A percentile compares a stretch with the other conserved stretches of the same genome.
Conservation (phyloP, 2,113 vertebrate genomes). For the Neolamprologus sp. region DNA sequence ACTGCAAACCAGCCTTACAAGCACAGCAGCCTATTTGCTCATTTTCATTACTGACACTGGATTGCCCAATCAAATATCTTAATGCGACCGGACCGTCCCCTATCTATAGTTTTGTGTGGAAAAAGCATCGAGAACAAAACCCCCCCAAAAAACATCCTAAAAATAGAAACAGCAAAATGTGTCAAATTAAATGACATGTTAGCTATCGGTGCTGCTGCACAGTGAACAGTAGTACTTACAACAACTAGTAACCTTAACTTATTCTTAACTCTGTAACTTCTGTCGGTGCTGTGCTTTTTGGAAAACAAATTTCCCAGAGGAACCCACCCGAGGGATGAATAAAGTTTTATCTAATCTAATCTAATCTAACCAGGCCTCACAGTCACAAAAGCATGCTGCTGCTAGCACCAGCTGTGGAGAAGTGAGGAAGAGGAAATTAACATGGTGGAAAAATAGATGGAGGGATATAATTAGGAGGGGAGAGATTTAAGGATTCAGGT, state of each 20-base stretch:
- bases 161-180: neutral
- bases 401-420: neutral
- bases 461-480: neutral
- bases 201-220: neutral
- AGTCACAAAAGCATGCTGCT: neutral
- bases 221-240: neutral
- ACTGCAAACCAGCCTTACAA: neutral
- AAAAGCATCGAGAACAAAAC: rapidly evolving
- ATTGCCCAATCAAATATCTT: neutral
- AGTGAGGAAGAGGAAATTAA: neutral
- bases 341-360: too few species aligned
- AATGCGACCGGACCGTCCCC: rapidly evolving
- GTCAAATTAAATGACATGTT: neutral
- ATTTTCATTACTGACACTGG: neutral
- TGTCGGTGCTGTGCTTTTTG: too few species aligned
- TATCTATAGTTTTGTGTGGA: rapidly evolving
- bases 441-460: neutral
- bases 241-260: neutral
- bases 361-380: neutral
- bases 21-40: neutral
- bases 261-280: too few species aligned
- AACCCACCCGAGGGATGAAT: too few species aligned
- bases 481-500: neutral
- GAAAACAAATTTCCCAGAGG: too few species aligned
- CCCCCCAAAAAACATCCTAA: neutral